Conservation (phyloP, 2,113 vertebrate genomes). For the human (Homo sapiens) region GRCh38 chr2:232686501-232687000, state of each 20-base stretch:
- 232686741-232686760: not conserved
- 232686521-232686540: not conserved
- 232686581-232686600: not conserved
- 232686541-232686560: accelerated
- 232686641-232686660: not conserved
- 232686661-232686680: not conserved
- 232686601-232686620: not conserved
- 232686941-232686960: not conserved
- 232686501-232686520: not conserved
- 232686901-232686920: not conserved
- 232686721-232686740: not conserved
- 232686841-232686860: not conserved
- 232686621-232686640: not conserved
- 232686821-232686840: not conserved
- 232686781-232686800: accelerated
- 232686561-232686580: not conserved
- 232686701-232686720: too few species aligned
- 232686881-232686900: too few species aligned
- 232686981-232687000: not conserved
- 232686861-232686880: not conserved
- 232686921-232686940: not conserved
- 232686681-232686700: not conserved
- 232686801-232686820: not conserved
- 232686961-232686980: not conserved
- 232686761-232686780: not conserved